Evolutionary conservation across 2,797 vertebrate genomes (phyloP), one percentile per base, ranked within the genome.

Genomic region (Notolepis coatsorum): DNA sequence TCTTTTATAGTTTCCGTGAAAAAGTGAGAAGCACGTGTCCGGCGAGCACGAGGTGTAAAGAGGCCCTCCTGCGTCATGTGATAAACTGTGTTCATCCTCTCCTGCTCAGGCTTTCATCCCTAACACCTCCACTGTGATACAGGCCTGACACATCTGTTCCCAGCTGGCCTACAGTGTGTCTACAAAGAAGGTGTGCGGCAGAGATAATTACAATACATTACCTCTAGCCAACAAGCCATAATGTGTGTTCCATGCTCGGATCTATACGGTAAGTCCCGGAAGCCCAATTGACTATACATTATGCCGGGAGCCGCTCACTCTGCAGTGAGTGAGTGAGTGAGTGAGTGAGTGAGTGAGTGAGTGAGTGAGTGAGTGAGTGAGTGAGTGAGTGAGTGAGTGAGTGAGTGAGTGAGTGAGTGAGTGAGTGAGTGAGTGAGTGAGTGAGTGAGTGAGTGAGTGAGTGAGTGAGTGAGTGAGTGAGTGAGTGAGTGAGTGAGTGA

Each of bases 161-260:
- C 18, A 20, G 20, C 20, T 12, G 12, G 41, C 21, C 41, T 21
- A 3, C 13, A 39, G 5, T 39, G 15, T 39, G 67, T 69, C 43
- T 24, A 8, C 5, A 10, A 39, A 60, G n/a, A 53, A 1, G 17
- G 12, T 9, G 10, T 25, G 28, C 10, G 15, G 4, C 6, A 41
- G 10, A 15, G 5, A 23, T 33, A 23, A 53, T 12, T 33, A 38
- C 24, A 72, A 33, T 20, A 47, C 24, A 71, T 41, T 37, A 55
- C 24, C 35, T 4, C 2, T 25, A 18, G n/a, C n/a, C n/a, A n/a
- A n/a, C n/a, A n/a, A 30, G 71, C 28, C 48, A 27, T 65, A 39
- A 74, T 68, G 33, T 43, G 17, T n/a, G 21, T 28, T 56, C 25
- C 28, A 53, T 30, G 23, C 45, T 57, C 38, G 33, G 43, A 59